These are phyloP conservation scores for Spinus pinus DNA, from an alignment of 2,797 vertebrate species.

Conservation along the genomic window DNA sequence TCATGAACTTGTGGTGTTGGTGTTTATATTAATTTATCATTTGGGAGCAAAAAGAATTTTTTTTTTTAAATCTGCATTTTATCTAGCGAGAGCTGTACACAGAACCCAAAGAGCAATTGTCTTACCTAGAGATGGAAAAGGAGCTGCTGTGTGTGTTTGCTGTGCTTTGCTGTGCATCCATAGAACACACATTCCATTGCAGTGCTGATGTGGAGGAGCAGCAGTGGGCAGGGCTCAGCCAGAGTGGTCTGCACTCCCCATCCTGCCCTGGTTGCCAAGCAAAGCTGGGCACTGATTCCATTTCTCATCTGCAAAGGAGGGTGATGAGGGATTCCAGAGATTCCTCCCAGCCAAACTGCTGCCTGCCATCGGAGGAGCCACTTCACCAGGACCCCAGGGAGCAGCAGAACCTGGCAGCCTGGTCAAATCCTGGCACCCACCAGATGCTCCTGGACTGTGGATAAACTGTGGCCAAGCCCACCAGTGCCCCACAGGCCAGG, in stretches of 20 bases:
- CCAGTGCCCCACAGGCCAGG: accelerated
- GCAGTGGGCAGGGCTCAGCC: not conserved
- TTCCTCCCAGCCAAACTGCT: not conserved
- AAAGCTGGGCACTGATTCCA: not conserved
- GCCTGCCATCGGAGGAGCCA: accelerated
- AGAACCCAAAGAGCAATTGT: not conserved
- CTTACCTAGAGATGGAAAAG: not conserved
- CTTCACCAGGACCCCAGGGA: not conserved
- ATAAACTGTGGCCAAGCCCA: not conserved
- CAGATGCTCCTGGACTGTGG: not conserved
- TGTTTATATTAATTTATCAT: not conserved
- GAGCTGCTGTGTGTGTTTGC: not conserved
- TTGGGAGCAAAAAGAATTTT: not conserved
- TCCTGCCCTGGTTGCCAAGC: accelerated
- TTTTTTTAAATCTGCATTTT: not conserved
- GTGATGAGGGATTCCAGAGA: not conserved
- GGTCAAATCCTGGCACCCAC: not conserved
- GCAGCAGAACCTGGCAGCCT: not conserved
- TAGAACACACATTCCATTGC: accelerated
- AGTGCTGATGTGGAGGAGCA: not conserved
- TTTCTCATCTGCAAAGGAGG: not conserved
- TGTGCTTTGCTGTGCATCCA: not conserved
- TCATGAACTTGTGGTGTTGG: not conserved
- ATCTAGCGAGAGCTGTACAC: not conserved
- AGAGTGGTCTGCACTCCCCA: accelerated